These are phyloP conservation scores for Phrynocephalus forsythii DNA, from an alignment of 2,797 vertebrate species.

Conservation along the genomic window DNA sequence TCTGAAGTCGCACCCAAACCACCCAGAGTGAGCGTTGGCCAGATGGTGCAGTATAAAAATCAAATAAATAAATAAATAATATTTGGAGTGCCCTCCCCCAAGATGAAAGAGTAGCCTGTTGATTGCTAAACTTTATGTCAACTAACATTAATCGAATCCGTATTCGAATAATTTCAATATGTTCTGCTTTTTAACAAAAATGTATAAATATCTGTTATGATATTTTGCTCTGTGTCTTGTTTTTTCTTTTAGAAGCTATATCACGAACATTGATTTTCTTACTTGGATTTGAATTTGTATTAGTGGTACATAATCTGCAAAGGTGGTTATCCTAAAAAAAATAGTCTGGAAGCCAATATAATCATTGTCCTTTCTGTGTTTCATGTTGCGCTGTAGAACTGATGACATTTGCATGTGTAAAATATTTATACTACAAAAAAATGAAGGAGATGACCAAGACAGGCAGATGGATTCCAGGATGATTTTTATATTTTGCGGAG, in stretches of 20 bases:
- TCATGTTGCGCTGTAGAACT: background rate
- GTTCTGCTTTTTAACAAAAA: background rate
- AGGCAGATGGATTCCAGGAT: slow-evolving; percentile 1
- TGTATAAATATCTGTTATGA: too few species aligned
- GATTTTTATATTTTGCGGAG: background rate
- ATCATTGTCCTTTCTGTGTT: background rate
- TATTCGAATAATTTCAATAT: background rate
- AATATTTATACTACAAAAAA: background rate
- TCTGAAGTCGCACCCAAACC: background rate
- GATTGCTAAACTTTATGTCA: background rate
- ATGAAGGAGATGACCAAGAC: background rate
- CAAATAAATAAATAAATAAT: too few species aligned
- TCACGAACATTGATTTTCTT: background rate
- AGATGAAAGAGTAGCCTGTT: background rate
- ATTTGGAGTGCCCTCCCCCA: background rate
- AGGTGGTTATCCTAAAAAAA: background rate
- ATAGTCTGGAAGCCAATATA: background rate
- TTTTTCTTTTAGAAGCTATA: background rate
- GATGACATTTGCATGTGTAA: rapidly evolving
- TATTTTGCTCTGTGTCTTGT: too few species aligned
- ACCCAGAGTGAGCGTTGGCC: too few species aligned
- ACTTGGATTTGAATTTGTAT: background rate
- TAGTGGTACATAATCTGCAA: background rate
- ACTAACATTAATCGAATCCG: background rate
- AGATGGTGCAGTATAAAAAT: too few species aligned